A percentile compares a stretch with the other conserved stretches of the same genome.
phyloP scores from a whole-genome alignment of 2,797 vertebrate species.

The Pseudochirops cupreus region DNA sequence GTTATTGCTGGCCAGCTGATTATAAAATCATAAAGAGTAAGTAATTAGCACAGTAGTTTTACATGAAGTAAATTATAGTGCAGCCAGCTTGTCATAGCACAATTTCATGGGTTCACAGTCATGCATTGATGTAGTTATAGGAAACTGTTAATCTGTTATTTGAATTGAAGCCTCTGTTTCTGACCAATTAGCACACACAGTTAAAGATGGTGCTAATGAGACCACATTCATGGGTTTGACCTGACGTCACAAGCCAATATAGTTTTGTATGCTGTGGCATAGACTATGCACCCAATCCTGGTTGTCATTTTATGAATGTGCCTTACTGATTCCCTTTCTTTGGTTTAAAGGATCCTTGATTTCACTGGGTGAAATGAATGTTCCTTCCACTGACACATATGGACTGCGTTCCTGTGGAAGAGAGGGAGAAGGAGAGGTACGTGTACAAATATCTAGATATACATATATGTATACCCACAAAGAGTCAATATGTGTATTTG shows the following conservation, averaged over 20 bases:
- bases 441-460: background rate
- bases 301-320: background rate
- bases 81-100: conserved; percentile 78
- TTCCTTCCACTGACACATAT: background rate
- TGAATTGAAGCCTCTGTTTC: conserved; percentile 75
- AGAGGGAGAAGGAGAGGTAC: background rate
- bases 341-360: background rate
- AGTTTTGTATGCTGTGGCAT: background rate
- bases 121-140: conserved; percentile 78
- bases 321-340: background rate
- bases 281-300: background rate
- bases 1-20: conserved; percentile 78
- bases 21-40: conserved; percentile 82
- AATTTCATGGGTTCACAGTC: conserved; percentile 79
- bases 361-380: background rate
- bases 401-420: background rate
- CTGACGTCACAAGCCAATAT: background rate
- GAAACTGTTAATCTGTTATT: conserved; percentile 80
- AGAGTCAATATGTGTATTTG: background rate
- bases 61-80: conserved; percentile 79
- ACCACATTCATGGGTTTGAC: conserved; percentile 46
- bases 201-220: conserved; percentile 50
- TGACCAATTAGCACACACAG: conserved; percentile 69
- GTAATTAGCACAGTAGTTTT: conserved; percentile 82
- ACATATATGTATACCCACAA: background rate